These are phyloP conservation scores for Tachypleus tridentatus DNA, from an alignment of 1,140 invertebrate species.

Conservation along the genomic window DNA sequence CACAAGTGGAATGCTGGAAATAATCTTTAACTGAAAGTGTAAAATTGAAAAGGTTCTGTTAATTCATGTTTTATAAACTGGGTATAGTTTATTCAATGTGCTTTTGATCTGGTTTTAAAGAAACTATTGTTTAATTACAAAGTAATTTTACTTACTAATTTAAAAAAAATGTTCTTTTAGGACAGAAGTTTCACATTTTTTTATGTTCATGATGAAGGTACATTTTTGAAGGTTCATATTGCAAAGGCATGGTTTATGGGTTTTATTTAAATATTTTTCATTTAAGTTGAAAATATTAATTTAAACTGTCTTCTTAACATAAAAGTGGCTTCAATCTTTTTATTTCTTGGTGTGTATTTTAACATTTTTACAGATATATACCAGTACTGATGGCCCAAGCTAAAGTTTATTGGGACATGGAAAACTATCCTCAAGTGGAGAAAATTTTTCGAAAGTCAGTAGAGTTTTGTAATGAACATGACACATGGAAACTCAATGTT, in stretches of 20 bases:
- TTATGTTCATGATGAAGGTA: too few species aligned
- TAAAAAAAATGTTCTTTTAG: too few species aligned
- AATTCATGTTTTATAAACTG: too few species aligned
- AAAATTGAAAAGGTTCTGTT: too few species aligned
- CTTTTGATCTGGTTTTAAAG: too few species aligned
- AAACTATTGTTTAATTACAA: too few species aligned
- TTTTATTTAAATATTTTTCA: constrained; percentile 1
- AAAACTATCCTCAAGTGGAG: constrained; percentile 89
- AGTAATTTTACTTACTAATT: too few species aligned
- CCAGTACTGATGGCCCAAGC: constrained; percentile 98
- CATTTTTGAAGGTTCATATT: neutral
- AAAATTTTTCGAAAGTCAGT: constrained; percentile 91
- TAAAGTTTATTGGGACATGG: constrained; percentile 97
- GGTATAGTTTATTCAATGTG: too few species aligned
- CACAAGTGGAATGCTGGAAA: too few species aligned
- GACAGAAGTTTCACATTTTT: too few species aligned
- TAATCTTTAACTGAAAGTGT: too few species aligned
- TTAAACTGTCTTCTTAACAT: constrained; percentile 5
- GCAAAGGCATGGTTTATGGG: neutral
- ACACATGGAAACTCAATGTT: constrained; percentile 94
- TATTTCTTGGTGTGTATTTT: constrained; percentile 14
- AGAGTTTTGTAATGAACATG: constrained; percentile 95
- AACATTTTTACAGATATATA: constrained; percentile 45
- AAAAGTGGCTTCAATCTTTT: constrained; percentile 14
- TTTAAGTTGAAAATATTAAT: neutral